Percentiles rank a stretch among this genome's conserved stretches.
Evolutionary conservation across 1,140 invertebrate species (phyloP).

Genomic region (Ooceraea biroi): DNA sequence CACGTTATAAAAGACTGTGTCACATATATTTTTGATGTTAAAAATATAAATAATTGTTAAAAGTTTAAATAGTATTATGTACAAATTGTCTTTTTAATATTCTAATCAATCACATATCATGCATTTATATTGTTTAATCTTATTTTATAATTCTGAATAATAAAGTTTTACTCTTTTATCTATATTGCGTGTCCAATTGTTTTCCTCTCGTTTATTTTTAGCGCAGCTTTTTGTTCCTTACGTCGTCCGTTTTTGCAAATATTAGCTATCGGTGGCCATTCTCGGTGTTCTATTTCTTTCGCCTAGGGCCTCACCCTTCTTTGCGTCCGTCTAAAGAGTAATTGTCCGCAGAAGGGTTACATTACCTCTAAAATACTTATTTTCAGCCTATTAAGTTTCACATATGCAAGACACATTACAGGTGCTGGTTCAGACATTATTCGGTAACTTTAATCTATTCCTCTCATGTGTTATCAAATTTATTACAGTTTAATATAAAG

Average conservation of each 20-base stretch:
- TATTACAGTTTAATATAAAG: too few relatives aligned
- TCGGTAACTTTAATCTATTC: too few relatives aligned
- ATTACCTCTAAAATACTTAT: slow-evolving; percentile 21
- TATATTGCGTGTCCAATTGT: not conserved
- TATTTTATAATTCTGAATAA: slow-evolving; percentile 9
- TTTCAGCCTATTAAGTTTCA: slow-evolving; percentile 16
- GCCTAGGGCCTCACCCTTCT: slow-evolving; percentile 46
- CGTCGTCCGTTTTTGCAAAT: slow-evolving; percentile 20
- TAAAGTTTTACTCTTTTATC: not conserved
- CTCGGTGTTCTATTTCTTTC: slow-evolving; percentile 26
- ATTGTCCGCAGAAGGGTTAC: not conserved
- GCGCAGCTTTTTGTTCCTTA: not conserved
- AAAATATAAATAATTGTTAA: not conserved
- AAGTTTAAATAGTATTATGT: slow-evolving; percentile 4
- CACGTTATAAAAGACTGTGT: not conserved
- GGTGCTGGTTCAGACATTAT: too few relatives aligned
- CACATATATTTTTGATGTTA: slow-evolving; percentile 6
- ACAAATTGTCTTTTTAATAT: not conserved
- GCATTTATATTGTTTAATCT: not conserved
- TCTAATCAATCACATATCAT: not conserved
- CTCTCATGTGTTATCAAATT: too few relatives aligned
- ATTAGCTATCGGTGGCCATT: slow-evolving; percentile 19
- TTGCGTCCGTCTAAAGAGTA: slow-evolving; percentile 23
- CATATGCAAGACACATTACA: not conserved
- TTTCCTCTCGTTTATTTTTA: slow-evolving; percentile 10